phyloP scores from a whole-genome alignment of 2,888 invertebrate genomes.

The Diachrysia chrysitis region DNA sequence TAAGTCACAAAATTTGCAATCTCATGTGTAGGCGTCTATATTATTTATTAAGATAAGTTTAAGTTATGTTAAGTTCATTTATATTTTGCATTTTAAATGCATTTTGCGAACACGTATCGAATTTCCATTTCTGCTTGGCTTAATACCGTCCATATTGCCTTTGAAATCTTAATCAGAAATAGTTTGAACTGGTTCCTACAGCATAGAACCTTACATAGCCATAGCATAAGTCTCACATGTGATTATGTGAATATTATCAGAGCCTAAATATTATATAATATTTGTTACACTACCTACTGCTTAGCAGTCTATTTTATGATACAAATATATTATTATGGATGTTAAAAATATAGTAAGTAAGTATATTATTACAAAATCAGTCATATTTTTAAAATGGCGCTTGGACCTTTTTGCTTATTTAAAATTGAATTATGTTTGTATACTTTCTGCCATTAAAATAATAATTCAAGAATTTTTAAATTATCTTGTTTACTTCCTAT shows the following conservation, averaged over 20 bases:
- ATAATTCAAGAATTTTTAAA: slow-evolving; percentile 29
- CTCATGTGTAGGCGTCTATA: slow-evolving; percentile 53
- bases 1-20: slow-evolving; percentile 66
- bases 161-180: slow-evolving; percentile 27
- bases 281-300: slow-evolving; percentile 62
- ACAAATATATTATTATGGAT: slow-evolving; percentile 54
- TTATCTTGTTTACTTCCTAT: slow-evolving; percentile 35
- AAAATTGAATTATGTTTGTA: slow-evolving; percentile 18
- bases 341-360: slow-evolving; percentile 44
- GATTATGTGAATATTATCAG: slow-evolving; percentile 34
- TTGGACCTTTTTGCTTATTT: slow-evolving; percentile 40
- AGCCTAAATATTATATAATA: slow-evolving; percentile 51
- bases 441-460: slow-evolving; percentile 8
- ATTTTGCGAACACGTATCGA: slow-evolving; percentile 63
- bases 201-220: slow-evolving; percentile 24
- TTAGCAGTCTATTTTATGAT: slow-evolving; percentile 69
- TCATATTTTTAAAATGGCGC: slow-evolving; percentile 36
- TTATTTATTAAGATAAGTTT: slow-evolving; percentile 56
- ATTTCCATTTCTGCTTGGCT: slow-evolving; percentile 67
- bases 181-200: slow-evolving; percentile 36
- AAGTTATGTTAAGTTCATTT: slow-evolving; percentile 65
- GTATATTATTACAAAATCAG: slow-evolving; percentile 31
- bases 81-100: slow-evolving; percentile 74
- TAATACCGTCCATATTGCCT: slow-evolving; percentile 73
- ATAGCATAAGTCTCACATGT: slow-evolving; percentile 25